Conservation (phyloP, 2,888 invertebrate species). For the Oligia latruncula region DNA sequence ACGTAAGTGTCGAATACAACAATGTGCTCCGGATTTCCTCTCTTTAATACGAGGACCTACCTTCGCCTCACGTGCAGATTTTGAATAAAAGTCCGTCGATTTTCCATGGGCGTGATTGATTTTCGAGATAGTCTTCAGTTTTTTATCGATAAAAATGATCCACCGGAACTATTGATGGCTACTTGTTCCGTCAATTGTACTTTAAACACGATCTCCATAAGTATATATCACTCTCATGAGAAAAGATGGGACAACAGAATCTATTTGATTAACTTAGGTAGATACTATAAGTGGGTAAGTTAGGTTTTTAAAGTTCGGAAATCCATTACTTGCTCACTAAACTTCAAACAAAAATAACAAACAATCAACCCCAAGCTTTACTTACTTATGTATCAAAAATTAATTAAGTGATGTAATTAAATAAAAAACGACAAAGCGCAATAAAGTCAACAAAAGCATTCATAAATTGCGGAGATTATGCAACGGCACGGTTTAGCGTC, state of each 20-base stretch:
- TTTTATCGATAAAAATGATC: slow-evolving; percentile 77
- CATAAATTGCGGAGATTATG: slow-evolving; percentile 89
- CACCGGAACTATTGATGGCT: slow-evolving; percentile 74
- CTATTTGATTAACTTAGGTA: neutral
- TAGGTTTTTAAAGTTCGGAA: neutral
- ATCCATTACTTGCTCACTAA: neutral
- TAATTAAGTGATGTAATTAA: slow-evolving; percentile 72
- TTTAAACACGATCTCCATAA: slow-evolving; percentile 53
- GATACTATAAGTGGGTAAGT: neutral
- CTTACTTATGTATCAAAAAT: slow-evolving; percentile 54
- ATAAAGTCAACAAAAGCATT: slow-evolving; percentile 84
- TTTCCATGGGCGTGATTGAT: slow-evolving; percentile 90
- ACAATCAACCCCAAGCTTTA: slow-evolving; percentile 10
- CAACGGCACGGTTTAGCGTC: slow-evolving; percentile 87
- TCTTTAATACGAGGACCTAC: slow-evolving; percentile 87
- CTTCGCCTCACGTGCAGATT: slow-evolving; percentile 89
- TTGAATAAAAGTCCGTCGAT: slow-evolving; percentile 82
- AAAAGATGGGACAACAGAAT: neutral
- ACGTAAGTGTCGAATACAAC: slow-evolving; percentile 85
- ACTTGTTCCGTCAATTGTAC: slow-evolving; percentile 62
- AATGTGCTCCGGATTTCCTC: slow-evolving; percentile 89
- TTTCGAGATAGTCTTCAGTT: slow-evolving; percentile 84
- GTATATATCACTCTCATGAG: slow-evolving; percentile 22
- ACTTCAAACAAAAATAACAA: neutral
- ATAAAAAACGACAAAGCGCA: slow-evolving; percentile 81